phyloP scores from a whole-genome alignment of 2,888 invertebrate genomes.

The Lordiphosa andalusiaca region DNA sequence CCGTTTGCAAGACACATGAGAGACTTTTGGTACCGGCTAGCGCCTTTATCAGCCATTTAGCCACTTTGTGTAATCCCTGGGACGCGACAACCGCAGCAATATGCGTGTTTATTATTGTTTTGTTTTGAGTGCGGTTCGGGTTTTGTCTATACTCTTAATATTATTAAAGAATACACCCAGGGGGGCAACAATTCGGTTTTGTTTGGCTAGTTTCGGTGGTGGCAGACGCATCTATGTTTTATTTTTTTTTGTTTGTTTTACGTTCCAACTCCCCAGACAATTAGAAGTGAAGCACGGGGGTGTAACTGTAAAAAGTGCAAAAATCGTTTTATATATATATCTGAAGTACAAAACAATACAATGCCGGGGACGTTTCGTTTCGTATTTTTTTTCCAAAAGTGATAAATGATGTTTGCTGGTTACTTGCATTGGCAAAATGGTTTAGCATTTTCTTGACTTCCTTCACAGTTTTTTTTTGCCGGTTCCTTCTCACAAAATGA shows the following conservation, averaged over 20 bases:
- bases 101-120: slow-evolving; percentile 64
- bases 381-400: slow-evolving; percentile 31
- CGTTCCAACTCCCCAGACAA: slow-evolving; percentile 61
- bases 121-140: slow-evolving; percentile 42
- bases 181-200: slow-evolving; percentile 65
- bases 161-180: slow-evolving; percentile 74
- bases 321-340: slow-evolving; percentile 60
- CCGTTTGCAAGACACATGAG: slow-evolving; percentile 7
- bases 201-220: slow-evolving; percentile 45
- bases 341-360: slow-evolving; percentile 53
- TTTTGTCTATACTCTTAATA: slow-evolving; percentile 67
- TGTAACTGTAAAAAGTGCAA: slow-evolving; percentile 23
- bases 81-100: slow-evolving; percentile 61
- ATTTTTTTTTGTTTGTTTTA: slow-evolving; percentile 3
- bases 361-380: slow-evolving; percentile 11
- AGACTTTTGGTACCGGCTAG: slow-evolving; percentile 38
- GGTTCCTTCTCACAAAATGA: slow-evolving; percentile 33
- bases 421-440: slow-evolving; percentile 66
- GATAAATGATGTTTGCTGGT: slow-evolving; percentile 68
- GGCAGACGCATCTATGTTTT: slow-evolving; percentile 44
- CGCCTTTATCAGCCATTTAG: slow-evolving; percentile 73
- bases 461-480: slow-evolving; percentile 14
- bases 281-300: slow-evolving; percentile 47
- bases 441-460: slow-evolving; percentile 43
- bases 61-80: slow-evolving; percentile 66